Base-by-base conservation (phyloP, 2,888 invertebrate species). In the Eilema sororculum region DNA sequence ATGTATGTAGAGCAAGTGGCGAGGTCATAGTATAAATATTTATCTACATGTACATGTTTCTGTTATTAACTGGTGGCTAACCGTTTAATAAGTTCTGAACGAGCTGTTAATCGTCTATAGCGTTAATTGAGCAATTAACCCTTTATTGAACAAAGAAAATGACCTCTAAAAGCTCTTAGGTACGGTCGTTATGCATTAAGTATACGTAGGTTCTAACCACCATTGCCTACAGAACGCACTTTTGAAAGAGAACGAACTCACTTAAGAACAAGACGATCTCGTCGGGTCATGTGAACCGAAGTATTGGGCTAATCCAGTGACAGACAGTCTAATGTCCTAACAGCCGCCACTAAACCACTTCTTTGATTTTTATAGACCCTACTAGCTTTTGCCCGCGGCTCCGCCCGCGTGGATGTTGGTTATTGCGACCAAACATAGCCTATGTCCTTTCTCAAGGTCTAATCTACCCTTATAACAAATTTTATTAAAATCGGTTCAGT, bases 61-160 rank as follows among this genome's bases (percentile, higher is more conserved):
- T 56, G 68, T 71, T 73, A 77, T 73, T 78, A 75, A 78, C 71
- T 63, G 57, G 69, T 69, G 62, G 28, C 52, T 52, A 65, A 63
- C 60, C 61, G 56, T 68, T 68, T 68, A 71, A 77, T 77, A 66
- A 62, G 52, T 71, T 56, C 37, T 61, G 61, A 46, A 63, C 61
- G 46, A 72, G 41, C 57, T 57, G 52, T n/a, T 61, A 64, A 62
- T 66, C 60, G 70, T 63, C 68, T 69, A 70, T 57, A 68, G 66
- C 69, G 66, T 75, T 67, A 77, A 79, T 82, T 71, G 60, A 78
- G 68, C 68, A 65, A 69, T 61, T 76, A 78, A 76, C 74, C 69
- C 58, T 70, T 46, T 52, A 25, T 71, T 59, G n/a, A 20, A 46
- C 25, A 30, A 57, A 22, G 57, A 66, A 62, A 66, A 33, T 58